Conservation (phyloP, 1,140 invertebrate genomes). For the Cyrtorhinus lividipennis region DNA sequence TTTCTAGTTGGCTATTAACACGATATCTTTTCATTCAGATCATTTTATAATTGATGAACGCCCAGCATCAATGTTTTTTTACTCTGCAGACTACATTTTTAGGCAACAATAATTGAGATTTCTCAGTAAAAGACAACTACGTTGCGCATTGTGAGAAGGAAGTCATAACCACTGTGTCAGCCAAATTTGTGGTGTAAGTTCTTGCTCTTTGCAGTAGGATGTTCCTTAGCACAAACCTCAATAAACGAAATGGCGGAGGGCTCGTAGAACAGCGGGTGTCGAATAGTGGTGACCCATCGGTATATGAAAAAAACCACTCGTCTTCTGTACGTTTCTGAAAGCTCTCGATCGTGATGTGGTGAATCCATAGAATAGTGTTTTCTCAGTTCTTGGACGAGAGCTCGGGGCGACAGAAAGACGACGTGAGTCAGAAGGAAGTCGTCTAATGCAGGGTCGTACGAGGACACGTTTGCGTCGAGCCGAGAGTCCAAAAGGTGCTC, state of each 20-base stretch:
- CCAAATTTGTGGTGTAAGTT: no score
- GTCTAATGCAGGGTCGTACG: slow-evolving; percentile 57
- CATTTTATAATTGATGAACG: no score
- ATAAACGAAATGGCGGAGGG: slow-evolving; percentile 51
- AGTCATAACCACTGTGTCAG: no score
- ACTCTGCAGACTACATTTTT: no score
- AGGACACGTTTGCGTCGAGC: slow-evolving; percentile 35
- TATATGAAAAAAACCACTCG: slow-evolving; percentile 66
- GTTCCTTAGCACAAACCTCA: slow-evolving; percentile 43
- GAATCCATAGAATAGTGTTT: slow-evolving; percentile 55
- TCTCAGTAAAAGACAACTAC: no score
- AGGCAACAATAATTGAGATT: no score
- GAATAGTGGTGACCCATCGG: slow-evolving; percentile 55
- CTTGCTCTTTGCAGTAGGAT: no score
- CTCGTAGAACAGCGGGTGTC: slow-evolving; percentile 62
- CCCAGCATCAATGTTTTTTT: no score
- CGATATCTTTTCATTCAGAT: no score
- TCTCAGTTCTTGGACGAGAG: slow-evolving; percentile 58
- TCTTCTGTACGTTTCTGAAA: slow-evolving; percentile 54
- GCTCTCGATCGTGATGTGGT: slow-evolving; percentile 49
- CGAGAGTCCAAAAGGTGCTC: slow-evolving; percentile 74
- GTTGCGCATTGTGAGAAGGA: no score
- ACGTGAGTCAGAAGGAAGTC: slow-evolving; percentile 80
- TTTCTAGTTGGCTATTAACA: no score
- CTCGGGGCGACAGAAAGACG: slow-evolving; percentile 66